Evolutionary conservation across 2,113 vertebrate species (phyloP), one percentile per base, ranked within the genome.

Genomic region (Lycaon pictus): DNA sequence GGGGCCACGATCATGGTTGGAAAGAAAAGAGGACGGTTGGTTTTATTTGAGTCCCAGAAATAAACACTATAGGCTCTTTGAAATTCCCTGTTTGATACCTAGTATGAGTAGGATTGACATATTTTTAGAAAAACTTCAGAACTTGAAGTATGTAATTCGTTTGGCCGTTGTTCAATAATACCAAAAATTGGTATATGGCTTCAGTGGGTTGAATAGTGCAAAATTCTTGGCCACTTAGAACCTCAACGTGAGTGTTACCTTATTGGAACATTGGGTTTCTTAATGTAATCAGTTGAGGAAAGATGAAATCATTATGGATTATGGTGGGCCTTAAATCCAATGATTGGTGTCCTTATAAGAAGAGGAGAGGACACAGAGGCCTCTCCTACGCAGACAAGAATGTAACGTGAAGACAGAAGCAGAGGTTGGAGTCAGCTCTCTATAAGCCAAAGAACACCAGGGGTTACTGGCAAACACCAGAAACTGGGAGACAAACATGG

Each of bases 141-240:
- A 29, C 22, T 85, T 91, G 22, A 1, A 1, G 23, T 82, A 37
- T 32, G 2, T 55, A 95, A 72, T 72, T 72, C 37, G 4, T 85
- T 92, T 90, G 71, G 62, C 17, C 51, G 83, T 90, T 55, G 37
- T 92, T 95, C 10, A 37, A 22, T 81, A 93, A 76, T 25, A 85
- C 3, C 19, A 82, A 81, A 89, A 69, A 79, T 79, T 90, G 58
- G 62, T 92, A 51, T 19, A 8, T 72, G 77, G 32, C 35, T 37
- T 5, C 29, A 71, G 43, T 88, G 69, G 43, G 25, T 67, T 90
- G 62, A 83, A 82, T 13, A 76, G 29, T 11, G 3, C 53, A 43
- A 84, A 92, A 53, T 55, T 79, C 17, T 58, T 65, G 25, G 86
- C 32, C 4, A 29, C 23, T n/a, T 81, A n/a, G 19, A 93, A 76